Evolutionary conservation across 2,113 vertebrate species (phyloP), one percentile per base, ranked within the genome.

Genomic region (Corythaixoides concolor): DNA sequence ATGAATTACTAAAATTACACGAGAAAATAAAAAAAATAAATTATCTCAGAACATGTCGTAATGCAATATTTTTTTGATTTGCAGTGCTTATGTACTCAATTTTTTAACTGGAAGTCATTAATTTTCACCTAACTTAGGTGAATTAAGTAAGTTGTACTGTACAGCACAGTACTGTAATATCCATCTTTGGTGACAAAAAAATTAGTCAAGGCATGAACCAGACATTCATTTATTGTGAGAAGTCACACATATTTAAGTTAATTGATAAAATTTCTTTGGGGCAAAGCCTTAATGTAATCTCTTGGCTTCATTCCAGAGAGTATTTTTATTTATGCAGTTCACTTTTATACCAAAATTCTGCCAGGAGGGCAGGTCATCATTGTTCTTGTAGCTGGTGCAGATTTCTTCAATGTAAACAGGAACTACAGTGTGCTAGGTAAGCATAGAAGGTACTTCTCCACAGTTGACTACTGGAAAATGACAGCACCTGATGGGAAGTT

Each of bases 401-500:
- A 87, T 47, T 59, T 50, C 43, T 73, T 52, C 56, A 52, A 84
- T 30, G 26, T 41, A 60, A 88, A 84, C 47, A 39, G 55, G 41
- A 77, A 4, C n/a, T 56, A 2, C 5, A 24, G 15, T 17, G 41
- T 58, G 37, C 52, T 77, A 74, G 28, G 59, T 64, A 88, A 77
- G 73, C 32, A 49, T 9, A 64, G 52, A 84, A 58, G 24, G 33
- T 72, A 18, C 49, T 88, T 90, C 90, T 78, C 41, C 39, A 85
- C 24, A 75, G 39, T 24, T 7, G 9, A 32, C 56, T 92, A 35
- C 73, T 53, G 83, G 56, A 90, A 96, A 96, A 94, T 93, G 64
- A 88, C 90, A 84, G 56, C 92, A 78, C 83, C 83, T 94, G 52
- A 70, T 90, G 92, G 17, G 79, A 92, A 81, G 52, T 56, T 53